Percentiles rank a stretch among this genome's conserved stretches.
phyloP scores from a whole-genome alignment of 35 echinoderm and acorn worm genomes.

The Ptychodera flava region DNA sequence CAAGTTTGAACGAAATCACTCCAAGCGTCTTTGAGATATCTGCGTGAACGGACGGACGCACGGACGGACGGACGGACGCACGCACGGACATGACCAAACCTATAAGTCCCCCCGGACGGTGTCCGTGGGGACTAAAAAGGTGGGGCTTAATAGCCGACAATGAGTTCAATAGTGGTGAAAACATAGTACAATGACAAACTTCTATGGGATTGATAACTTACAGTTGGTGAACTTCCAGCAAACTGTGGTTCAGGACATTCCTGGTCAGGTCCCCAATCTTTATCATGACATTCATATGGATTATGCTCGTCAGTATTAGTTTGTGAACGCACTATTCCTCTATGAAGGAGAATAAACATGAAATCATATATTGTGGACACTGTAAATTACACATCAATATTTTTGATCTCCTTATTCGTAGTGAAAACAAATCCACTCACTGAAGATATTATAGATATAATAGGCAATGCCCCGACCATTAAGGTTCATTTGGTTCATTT shows the following conservation, averaged over 20 bases:
- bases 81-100: too few species aligned
- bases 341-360: slow-evolving; percentile 8
- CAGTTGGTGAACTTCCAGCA: slow-evolving; percentile 42
- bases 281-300: slow-evolving; percentile 34
- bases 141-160: too few species aligned
- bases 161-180: too few species aligned
- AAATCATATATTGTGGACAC: background rate
- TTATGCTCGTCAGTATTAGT: slow-evolving; percentile 47
- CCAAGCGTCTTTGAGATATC: too few species aligned
- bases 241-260: slow-evolving; percentile 31
- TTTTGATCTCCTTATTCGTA: background rate
- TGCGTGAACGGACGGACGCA: too few species aligned
- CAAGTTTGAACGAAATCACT: too few species aligned
- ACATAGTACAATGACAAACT: too few species aligned
- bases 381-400: background rate
- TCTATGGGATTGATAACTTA: too few species aligned
- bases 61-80: too few species aligned
- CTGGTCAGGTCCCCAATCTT: slow-evolving; percentile 7
- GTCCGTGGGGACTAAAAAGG: too few species aligned
- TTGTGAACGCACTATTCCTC: slow-evolving; percentile 53
- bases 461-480: background rate
- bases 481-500: background rate
- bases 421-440: background rate
- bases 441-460: too few species aligned
- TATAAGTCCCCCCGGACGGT: too few species aligned